Base-by-base conservation (phyloP, 2,113 vertebrate species). In the Eulacestoma nigropectus region DNA sequence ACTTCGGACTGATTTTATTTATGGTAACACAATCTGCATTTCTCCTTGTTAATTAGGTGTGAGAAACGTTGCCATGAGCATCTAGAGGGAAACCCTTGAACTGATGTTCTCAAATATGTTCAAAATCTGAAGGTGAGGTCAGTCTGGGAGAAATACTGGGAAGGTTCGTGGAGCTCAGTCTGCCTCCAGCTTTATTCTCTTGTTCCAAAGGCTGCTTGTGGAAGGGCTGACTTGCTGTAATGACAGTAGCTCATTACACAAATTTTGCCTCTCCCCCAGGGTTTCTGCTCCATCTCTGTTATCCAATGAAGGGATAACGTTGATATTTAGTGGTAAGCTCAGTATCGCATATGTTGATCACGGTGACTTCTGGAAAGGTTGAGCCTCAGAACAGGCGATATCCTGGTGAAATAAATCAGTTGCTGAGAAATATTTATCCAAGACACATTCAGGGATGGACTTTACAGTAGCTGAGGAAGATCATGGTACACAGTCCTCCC, bases 1-100 rank as follows among this genome's bases (percentile, higher is more conserved):
- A 99, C 92, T 97, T 99, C 6, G 98, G 99, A 67, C 98, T 99
- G 76, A 98, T 99, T 93, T 98, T 99, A 65, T 98, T 99, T 33
- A 99, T 99, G 99, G 99, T 99, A 95, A 98, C 72, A 78, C 35
- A 41, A 69, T 41, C 60, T 77, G 5, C 13, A 44, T 87, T 84
- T 83, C 69, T 95, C 14, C 25, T 41, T 2, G 2, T 82, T 72
- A 74, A 41, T 44, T 67, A n/a, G 9, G 4, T 49, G 33, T 85
- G 26, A 78, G 47, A 70, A 83, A 55, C 7, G 32, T 72, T 64
- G 7, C 39, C 37, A 30, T 41, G 20, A 78, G 30, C 22, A 60
- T 75, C 47, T 74, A 49, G 39, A 84, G 11, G 7, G 25, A 37
- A 70, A 70, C 47, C 2, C 14, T 74, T 85, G 29, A 90, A 53